These are phyloP conservation scores for Drosophila ohnishii DNA, from an alignment of 1,140 invertebrate species.

Conservation along the genomic window DNA sequence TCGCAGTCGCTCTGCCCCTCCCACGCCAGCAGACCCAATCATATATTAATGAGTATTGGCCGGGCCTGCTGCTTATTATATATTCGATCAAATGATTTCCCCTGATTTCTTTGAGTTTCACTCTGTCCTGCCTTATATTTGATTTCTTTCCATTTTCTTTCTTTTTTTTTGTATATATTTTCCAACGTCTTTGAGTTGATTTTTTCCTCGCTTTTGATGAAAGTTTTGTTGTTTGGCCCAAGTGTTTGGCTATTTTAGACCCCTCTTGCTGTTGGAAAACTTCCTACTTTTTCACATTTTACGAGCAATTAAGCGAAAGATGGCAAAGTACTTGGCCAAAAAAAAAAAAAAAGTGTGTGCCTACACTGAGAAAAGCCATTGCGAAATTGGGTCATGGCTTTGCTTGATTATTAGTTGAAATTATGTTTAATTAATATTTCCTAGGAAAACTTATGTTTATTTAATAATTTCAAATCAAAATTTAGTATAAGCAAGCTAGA, in stretches of 20 bases:
- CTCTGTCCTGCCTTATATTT: constrained; percentile 8
- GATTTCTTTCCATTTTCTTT: constrained; percentile 12
- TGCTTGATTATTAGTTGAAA: background rate
- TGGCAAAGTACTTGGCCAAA: constrained; percentile 66
- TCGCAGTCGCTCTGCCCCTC: constrained; percentile 23
- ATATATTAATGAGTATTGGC: constrained; percentile 72
- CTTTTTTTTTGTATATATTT: constrained; percentile 6
- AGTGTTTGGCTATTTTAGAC: constrained; percentile 32
- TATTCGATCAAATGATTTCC: constrained; percentile 56
- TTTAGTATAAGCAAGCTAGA: background rate
- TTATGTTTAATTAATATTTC: background rate
- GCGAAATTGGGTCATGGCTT: constrained; percentile 16
- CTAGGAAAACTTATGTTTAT: no score
- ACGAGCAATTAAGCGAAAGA: constrained; percentile 77
- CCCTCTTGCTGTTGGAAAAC: constrained; percentile 32
- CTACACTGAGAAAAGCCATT: constrained; percentile 20
- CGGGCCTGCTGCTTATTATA: constrained; percentile 51
- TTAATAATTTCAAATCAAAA: background rate
- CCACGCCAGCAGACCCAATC: constrained; percentile 50
- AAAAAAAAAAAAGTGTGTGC: constrained; percentile 20
- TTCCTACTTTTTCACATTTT: constrained; percentile 66
- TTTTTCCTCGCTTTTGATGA: constrained; percentile 41
- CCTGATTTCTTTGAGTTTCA: constrained; percentile 20
- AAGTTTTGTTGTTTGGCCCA: constrained; percentile 52
- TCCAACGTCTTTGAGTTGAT: constrained; percentile 13